phyloP scores from a whole-genome alignment of 2,888 invertebrate genomes.

The Heteromyza rotundicornis region DNA sequence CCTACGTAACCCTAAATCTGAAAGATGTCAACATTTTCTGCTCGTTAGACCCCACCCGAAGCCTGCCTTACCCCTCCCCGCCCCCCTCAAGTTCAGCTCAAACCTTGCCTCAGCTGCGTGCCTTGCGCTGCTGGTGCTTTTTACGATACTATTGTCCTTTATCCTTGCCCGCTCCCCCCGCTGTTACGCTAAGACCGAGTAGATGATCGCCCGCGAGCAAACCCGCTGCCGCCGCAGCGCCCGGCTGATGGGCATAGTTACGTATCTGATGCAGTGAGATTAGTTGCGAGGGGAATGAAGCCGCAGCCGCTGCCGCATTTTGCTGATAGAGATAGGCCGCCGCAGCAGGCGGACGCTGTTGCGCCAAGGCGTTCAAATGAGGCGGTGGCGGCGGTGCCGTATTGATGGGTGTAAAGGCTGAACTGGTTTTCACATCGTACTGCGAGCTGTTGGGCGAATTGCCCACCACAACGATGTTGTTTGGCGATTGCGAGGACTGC shows the following conservation, averaged over 20 bases:
- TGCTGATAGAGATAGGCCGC: slow-evolving; percentile 84
- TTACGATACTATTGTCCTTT: slow-evolving; percentile 58
- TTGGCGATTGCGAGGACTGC: slow-evolving; percentile 41
- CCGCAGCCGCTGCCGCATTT: slow-evolving; percentile 65
- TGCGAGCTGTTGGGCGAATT: slow-evolving; percentile 50
- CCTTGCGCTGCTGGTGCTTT: background rate
- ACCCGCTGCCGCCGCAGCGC: slow-evolving; percentile 62
- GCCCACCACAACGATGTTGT: slow-evolving; percentile 38
- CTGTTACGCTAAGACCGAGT: slow-evolving; percentile 63
- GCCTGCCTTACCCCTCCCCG: no score
- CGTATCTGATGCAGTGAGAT: slow-evolving; percentile 95
- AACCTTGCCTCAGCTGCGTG: background rate
- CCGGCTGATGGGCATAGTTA: slow-evolving; percentile 92
- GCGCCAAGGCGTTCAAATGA: slow-evolving; percentile 67
- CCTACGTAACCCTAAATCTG: no score
- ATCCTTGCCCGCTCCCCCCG: slow-evolving; percentile 53
- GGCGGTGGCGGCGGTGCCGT: slow-evolving; percentile 81
- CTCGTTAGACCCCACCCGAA: background rate
- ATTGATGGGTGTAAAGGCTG: slow-evolving; percentile 93
- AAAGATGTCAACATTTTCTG: no score
- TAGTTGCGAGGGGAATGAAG: slow-evolving; percentile 87
- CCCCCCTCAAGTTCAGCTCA: background rate
- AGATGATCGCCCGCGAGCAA: slow-evolving; percentile 73
- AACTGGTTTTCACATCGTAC: slow-evolving; percentile 66
- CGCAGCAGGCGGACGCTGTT: slow-evolving; percentile 64